Evolutionary conservation across 2,113 vertebrate species (phyloP).

Genomic region (Serinus canaria): DNA sequence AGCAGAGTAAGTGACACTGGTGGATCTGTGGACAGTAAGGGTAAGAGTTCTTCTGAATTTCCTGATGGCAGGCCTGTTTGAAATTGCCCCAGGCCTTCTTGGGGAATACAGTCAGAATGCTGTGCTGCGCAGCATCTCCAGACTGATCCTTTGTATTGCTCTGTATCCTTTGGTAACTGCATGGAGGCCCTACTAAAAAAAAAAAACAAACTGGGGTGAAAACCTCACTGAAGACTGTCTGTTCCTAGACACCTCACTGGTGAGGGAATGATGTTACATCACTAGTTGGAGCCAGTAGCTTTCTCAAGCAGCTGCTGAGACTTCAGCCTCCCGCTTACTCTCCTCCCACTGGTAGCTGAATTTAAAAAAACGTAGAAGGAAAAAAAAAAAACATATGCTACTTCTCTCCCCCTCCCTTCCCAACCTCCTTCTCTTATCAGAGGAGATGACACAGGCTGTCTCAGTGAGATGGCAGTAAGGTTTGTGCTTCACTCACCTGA

Average conservation of each 20-base stretch:
- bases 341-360: background rate
- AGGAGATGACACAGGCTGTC: background rate
- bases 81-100: background rate
- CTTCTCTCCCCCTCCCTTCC: background rate
- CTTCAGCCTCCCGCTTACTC: background rate
- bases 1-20: background rate
- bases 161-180: background rate
- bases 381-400: background rate
- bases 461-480: background rate
- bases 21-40: background rate
- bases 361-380: background rate
- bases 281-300: background rate
- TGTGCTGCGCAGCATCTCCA: background rate
- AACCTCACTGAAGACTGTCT: background rate
- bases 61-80: background rate
- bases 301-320: background rate
- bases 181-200: background rate
- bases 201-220: background rate
- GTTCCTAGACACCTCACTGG: background rate
- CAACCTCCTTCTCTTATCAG: background rate
- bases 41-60: background rate
- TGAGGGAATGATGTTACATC: background rate
- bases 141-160: background rate
- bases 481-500: background rate
- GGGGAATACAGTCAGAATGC: background rate